Evolutionary conservation across 2,797 vertebrate genomes (phyloP).

Genomic region (Esox masquinongy): DNA sequence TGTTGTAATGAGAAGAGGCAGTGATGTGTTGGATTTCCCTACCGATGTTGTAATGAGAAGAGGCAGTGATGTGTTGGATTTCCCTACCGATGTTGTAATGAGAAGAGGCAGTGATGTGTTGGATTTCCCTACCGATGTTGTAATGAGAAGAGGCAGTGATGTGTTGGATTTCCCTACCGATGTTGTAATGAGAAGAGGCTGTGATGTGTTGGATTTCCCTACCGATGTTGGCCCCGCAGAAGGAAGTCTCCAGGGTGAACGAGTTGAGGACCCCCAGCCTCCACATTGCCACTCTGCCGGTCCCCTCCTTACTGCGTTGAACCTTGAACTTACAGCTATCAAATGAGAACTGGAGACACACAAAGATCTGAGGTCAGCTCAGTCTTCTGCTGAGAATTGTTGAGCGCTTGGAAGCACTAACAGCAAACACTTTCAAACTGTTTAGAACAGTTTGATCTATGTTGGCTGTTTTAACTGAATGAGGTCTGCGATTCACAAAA

Average conservation of each 20-base stretch:
- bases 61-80: no score
- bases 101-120: no score
- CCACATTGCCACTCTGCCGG: conserved; percentile 76
- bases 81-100: no score
- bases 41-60: no score
- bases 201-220: conserved; percentile 28
- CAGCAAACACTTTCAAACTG: not conserved
- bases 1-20: no score
- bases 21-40: no score
- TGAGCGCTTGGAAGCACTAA: not conserved
- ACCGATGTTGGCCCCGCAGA: conserved; percentile 76
- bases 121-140: no score
- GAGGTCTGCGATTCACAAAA: not conserved
- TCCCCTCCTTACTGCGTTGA: conserved; percentile 72
- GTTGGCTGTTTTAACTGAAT: not conserved
- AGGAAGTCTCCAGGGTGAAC: conserved; percentile 76
- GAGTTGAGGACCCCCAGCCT: conserved; percentile 79
- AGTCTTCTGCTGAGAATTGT: not conserved
- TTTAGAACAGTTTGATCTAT: not conserved
- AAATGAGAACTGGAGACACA: conserved; percentile 71
- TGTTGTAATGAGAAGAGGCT: not conserved
- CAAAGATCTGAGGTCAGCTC: not conserved
- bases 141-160: no score
- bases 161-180: no score
- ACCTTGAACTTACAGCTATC: conserved; percentile 73